These are phyloP conservation scores for Leptinotarsa texana DNA, from an alignment of 1,140 invertebrate species.

Conservation along the genomic window DNA sequence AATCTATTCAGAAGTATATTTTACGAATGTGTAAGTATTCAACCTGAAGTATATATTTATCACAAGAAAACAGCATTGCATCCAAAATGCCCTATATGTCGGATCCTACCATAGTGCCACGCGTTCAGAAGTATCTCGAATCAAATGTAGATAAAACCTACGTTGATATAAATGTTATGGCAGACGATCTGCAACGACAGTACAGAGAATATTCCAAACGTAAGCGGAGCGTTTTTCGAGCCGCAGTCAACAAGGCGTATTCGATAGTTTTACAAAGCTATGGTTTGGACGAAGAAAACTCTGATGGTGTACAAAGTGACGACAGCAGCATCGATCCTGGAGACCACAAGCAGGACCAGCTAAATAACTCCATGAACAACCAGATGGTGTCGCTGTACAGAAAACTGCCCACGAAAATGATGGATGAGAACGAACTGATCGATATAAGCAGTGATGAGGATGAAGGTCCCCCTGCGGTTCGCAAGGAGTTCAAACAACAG, in stretches of 20 bases:
- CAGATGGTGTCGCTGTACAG: conserved; percentile 48
- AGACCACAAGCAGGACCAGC: conserved; percentile 19
- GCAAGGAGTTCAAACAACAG: neutral
- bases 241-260: conserved; percentile 59
- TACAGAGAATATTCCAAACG: conserved; percentile 65
- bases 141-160: conserved; percentile 60
- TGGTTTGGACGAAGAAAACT: conserved; percentile 46
- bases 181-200: conserved; percentile 60
- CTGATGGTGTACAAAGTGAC: conserved; percentile 56
- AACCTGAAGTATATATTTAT: neutral
- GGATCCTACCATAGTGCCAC: conserved; percentile 47
- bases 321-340: conserved; percentile 53
- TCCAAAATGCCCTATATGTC: conserved; percentile 43
- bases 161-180: conserved; percentile 64
- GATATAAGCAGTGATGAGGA: conserved; percentile 54
- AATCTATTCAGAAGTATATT: neutral
- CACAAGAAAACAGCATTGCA: neutral
- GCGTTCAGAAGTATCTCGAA: conserved; percentile 58
- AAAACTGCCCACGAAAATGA: conserved; percentile 31
- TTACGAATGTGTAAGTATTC: neutral
- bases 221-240: conserved; percentile 61
- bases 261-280: conserved; percentile 56
- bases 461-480: neutral
- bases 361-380: conserved; percentile 44
- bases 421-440: conserved; percentile 52